Evolutionary conservation across 2,113 vertebrate species (phyloP).

Genomic region (Rhombomys opimus): DNA sequence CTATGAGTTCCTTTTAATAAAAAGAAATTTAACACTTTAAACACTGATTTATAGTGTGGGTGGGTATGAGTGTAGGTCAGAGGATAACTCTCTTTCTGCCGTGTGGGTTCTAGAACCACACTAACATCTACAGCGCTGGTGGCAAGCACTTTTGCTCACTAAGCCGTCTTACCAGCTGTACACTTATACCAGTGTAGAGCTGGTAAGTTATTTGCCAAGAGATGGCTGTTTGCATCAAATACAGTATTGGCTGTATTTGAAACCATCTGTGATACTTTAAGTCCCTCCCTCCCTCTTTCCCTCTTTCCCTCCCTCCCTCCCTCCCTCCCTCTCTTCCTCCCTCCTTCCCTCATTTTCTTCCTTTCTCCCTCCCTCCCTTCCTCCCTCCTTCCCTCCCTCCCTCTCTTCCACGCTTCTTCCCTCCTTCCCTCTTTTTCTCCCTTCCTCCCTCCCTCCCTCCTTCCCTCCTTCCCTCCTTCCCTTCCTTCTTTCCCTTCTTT

Average conservation of each 20-base stretch:
- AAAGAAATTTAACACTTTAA: neutral
- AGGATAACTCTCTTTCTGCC: neutral
- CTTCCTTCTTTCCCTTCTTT: too few species aligned
- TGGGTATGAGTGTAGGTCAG: neutral
- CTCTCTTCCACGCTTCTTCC: too few species aligned
- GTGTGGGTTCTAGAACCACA: neutral
- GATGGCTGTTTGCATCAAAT: neutral
- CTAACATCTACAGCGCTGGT: too few species aligned
- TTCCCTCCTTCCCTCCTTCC: too few species aligned
- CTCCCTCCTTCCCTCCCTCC: too few species aligned
- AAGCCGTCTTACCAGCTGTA: neutral
- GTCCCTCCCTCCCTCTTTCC: neutral
- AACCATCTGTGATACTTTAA: neutral
- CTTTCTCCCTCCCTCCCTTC: too few species aligned
- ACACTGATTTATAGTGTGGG: neutral
- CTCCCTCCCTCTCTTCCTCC: too few species aligned
- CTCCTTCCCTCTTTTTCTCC: too few species aligned
- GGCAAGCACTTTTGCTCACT: neutral
- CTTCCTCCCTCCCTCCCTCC: too few species aligned
- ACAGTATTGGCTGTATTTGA: neutral
- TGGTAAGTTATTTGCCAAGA: neutral
- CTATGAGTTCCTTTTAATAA: neutral
- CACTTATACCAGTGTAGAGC: neutral
- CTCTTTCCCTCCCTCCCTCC: too few species aligned
- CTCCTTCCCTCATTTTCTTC: too few species aligned